These are phyloP conservation scores for Tachysurus fulvidraco DNA, from an alignment of 2,113 vertebrate species.

Conservation along the genomic window DNA sequence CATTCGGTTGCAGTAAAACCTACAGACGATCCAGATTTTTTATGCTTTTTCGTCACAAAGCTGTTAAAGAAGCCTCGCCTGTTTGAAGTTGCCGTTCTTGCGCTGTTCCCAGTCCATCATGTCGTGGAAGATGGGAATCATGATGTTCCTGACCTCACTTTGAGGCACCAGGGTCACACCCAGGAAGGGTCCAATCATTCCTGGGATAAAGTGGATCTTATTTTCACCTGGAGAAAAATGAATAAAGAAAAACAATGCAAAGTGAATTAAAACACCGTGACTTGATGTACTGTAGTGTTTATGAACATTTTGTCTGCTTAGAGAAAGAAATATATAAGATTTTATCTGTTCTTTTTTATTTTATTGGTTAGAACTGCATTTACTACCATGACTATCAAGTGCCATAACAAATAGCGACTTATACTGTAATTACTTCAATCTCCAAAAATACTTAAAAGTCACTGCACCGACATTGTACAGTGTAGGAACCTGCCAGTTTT, in stretches of 20 bases:
- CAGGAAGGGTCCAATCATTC: slow-evolving; percentile 97
- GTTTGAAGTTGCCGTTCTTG: slow-evolving; percentile 97
- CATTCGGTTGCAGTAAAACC: background rate
- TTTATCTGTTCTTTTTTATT: too few species aligned
- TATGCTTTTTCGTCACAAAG: background rate
- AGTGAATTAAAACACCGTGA: background rate
- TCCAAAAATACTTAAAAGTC: background rate
- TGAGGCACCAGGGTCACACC: slow-evolving; percentile 96
- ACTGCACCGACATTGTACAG: background rate
- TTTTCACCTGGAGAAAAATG: slow-evolving; percentile 83
- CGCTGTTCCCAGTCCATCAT: slow-evolving; percentile 99
- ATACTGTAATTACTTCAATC: background rate
- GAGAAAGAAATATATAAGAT: too few species aligned
- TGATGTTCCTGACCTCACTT: slow-evolving; percentile 92
- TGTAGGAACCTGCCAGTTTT: background rate
- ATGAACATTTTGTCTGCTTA: too few species aligned
- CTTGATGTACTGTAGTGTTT: too few species aligned
- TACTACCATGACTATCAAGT: background rate
- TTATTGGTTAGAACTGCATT: too few species aligned
- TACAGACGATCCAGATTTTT: background rate
- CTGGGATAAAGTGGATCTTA: slow-evolving; percentile 97
- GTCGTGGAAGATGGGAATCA: slow-evolving; percentile 99
- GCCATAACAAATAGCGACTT: background rate
- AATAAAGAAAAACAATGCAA: too few species aligned
- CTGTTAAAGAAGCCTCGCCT: slow-evolving; percentile 71